A percentile compares a stretch with the other conserved stretches of the same genome.
These are phyloP conservation scores for Meandrina meandrites DNA, from an alignment of 92 coral and sea anemone species.

Conservation along the genomic window DNA sequence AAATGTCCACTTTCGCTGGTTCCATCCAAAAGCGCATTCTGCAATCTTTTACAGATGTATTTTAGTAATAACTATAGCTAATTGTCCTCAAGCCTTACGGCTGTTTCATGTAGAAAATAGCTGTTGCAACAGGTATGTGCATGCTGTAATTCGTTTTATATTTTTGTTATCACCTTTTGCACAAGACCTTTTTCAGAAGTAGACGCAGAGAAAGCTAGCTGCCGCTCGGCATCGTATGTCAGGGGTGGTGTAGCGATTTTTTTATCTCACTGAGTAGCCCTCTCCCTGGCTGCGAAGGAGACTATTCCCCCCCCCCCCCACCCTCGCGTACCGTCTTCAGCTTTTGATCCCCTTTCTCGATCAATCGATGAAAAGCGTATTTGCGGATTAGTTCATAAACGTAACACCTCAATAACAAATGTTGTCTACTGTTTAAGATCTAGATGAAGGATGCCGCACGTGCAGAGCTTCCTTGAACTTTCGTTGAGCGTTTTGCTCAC, in stretches of 20 bases:
- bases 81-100: too few species aligned
- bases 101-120: too few species aligned
- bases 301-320: background rate
- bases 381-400: background rate
- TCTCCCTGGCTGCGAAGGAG: too few species aligned
- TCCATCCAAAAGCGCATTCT: too few species aligned
- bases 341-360: background rate
- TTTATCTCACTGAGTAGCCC: background rate
- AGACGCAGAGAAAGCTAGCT: too few species aligned
- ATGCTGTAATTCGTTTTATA: too few species aligned
- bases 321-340: background rate
- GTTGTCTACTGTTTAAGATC: background rate
- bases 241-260: background rate
- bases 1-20: too few species aligned
- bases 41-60: too few species aligned
- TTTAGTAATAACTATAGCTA: too few species aligned
- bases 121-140: too few species aligned
- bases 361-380: background rate
- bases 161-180: too few species aligned
- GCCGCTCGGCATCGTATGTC: background rate
- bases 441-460: background rate
- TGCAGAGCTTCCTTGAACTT: background rate
- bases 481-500: background rate
- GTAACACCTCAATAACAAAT: background rate
- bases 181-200: too few species aligned